Conservation (phyloP, 1,140 invertebrate species). For the Dendroctonus ponderosae region DNA sequence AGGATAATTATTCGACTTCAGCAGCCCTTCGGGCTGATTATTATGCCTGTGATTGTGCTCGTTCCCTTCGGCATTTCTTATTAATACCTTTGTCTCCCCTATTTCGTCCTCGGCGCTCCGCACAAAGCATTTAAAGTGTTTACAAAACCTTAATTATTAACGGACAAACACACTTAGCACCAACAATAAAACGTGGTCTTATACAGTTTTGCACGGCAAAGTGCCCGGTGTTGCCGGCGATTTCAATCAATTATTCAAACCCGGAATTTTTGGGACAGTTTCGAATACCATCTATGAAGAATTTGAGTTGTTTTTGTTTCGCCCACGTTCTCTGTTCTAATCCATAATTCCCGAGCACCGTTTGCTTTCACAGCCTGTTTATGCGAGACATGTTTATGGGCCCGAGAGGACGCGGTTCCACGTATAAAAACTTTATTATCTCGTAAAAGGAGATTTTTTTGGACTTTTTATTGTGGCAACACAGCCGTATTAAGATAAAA, state of each 20-base stretch:
- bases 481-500: slow-evolving; percentile 14
- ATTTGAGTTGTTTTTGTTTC: no score
- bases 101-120: slow-evolving; percentile 19
- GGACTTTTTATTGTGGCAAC: slow-evolving; percentile 9
- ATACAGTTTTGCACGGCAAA: slow-evolving; percentile 7
- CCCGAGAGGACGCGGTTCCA: slow-evolving; percentile 2
- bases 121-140: slow-evolving; percentile 45
- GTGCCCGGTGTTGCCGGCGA: slow-evolving; percentile 3
- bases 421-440: slow-evolving; percentile 14
- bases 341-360: not conserved
- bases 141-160: slow-evolving; percentile 48
- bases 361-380: slow-evolving; percentile 1
- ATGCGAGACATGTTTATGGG: slow-evolving; percentile 8
- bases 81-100: slow-evolving; percentile 27
- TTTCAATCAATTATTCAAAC: no score
- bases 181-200: slow-evolving; percentile 36
- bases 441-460: slow-evolving; percentile 17
- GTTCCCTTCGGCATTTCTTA: slow-evolving; percentile 12
- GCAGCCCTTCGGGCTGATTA: slow-evolving; percentile 6
- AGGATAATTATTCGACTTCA: slow-evolving; percentile 14
- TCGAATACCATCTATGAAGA: no score
- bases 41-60: slow-evolving; percentile 14
- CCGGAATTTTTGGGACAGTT: no score
- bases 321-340: no score
- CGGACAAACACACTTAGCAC: slow-evolving; percentile 43